Evolutionary conservation across 2,113 vertebrate genomes (phyloP), one percentile per base, ranked within the genome.

Genomic region (Todiramphus saurophagus): DNA sequence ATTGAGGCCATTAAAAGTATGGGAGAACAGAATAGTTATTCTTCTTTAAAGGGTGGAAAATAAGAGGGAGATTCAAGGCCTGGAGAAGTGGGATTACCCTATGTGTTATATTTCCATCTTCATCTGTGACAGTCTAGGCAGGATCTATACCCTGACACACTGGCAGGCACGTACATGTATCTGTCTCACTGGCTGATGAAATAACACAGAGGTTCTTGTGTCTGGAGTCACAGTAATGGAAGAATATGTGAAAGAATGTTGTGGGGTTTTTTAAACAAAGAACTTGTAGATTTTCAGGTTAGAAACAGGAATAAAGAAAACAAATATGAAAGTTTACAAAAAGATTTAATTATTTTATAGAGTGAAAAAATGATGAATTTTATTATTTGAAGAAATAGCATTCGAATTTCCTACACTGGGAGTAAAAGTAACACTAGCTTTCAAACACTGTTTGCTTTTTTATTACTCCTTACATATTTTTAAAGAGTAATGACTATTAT

Each of bases 361-460:
- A 74, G 23, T 33, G 24, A 66, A 67, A 70, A 35, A 87, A 51
- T 28, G 2, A 69, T 72, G 8, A 59, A 44, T 83, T 90, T 91
- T 94, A 83, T 96, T 96, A 73, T 94, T 87, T 96, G 46, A 91
- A 60, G 59, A 93, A 94, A 89, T 78, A 94, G 2, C 50, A 90
- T 80, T 73, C 25, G 77, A 11, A 67, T 79, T 95, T 85, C 46
- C 67, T 88, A 19, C 20, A 35, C 20, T 41, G 33, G 37, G 31
- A 78, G 72, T 90, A 86, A 91, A 93, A 88, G 90, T 94, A 94
- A 93, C 68, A 81, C 43, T 21, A 63, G 72, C 28, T 92, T 96
- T 93, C 83, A 95, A 83, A 88, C 63, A 88, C 10, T 90, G 41
- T 85, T 95, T 97, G 86, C 30, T 94, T 93, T 96, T 84, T 81